A percentile compares a stretch with the other conserved stretches of the same genome.
phyloP scores from a whole-genome alignment of 2,888 invertebrate species.

The Euplagia quadripunctaria region DNA sequence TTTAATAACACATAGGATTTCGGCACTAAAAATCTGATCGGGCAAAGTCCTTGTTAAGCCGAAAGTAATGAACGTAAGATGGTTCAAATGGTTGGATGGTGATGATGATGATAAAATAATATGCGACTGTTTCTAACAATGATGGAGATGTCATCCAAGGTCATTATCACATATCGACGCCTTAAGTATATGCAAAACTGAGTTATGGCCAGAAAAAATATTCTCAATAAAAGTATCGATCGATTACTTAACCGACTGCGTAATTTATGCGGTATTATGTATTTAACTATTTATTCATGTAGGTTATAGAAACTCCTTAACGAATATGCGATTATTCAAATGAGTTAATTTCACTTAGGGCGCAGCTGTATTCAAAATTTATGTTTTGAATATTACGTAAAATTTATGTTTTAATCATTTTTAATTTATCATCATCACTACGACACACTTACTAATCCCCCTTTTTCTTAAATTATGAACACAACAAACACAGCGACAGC shows the following conservation, averaged over 20 bases:
- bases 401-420: neutral
- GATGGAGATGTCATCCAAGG: neutral
- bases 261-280: conserved; percentile 18
- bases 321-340: conserved; percentile 31
- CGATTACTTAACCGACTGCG: conserved; percentile 32
- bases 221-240: conserved; percentile 28
- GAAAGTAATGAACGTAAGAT: neutral
- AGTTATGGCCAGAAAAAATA: conserved; percentile 33
- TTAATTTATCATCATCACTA: neutral
- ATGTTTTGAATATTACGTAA: neutral
- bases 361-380: conserved; percentile 5
- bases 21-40: neutral
- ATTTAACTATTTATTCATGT: conserved; percentile 15
- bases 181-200: conserved; percentile 2
- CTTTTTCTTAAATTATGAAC: neutral
- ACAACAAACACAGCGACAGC: neutral
- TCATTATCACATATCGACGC: neutral
- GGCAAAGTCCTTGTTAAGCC: neutral
- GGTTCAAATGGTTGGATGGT: neutral
- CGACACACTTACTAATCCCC: neutral
- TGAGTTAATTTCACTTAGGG: conserved; percentile 26
- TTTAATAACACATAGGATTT: neutral
- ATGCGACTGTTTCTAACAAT: too few relatives aligned
- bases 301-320: conserved; percentile 35
- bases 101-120: neutral